These are phyloP conservation scores for Apostichopus japonicus DNA, from an alignment of 35 echinoderm and acorn worm species.

Conservation along the genomic window DNA sequence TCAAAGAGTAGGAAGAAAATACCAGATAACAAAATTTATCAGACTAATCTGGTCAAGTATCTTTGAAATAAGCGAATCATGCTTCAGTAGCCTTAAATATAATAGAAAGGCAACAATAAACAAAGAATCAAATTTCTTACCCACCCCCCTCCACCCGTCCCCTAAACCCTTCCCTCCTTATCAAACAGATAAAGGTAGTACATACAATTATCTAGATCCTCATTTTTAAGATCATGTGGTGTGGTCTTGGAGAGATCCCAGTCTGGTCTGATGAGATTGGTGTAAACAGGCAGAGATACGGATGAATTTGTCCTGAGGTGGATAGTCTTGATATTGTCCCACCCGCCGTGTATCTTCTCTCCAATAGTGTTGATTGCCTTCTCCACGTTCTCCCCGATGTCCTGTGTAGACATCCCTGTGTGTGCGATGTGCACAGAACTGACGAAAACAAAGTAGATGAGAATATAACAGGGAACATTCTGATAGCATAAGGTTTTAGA, in stretches of 20 bases:
- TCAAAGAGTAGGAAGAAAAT: no score
- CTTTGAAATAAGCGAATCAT: no score
- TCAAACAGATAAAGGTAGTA: no score
- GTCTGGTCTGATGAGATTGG: constrained; percentile 55
- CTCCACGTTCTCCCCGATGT: constrained; percentile 69
- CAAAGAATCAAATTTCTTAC: no score
- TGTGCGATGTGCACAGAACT: constrained; percentile 59
- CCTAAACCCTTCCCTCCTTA: no score
- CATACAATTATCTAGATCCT: constrained; percentile 45
- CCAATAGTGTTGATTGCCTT: constrained; percentile 54
- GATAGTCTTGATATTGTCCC: constrained; percentile 82
- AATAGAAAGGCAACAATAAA: no score
- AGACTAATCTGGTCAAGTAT: no score
- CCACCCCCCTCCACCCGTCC: no score
- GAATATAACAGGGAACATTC: no score
- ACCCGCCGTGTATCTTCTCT: constrained; percentile 60
- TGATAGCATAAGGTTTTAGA: no score
- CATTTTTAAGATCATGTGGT: not conserved
- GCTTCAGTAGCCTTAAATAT: no score
- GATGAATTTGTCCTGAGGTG: constrained; percentile 76
- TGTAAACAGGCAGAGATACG: constrained; percentile 78
- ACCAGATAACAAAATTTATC: no score
- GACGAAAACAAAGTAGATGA: not conserved
- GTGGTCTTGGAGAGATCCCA: constrained; percentile 30
- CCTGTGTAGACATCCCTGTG: constrained; percentile 65